phyloP scores from a whole-genome alignment of 2,113 vertebrate species.

The Pomatostomus ruficeps region DNA sequence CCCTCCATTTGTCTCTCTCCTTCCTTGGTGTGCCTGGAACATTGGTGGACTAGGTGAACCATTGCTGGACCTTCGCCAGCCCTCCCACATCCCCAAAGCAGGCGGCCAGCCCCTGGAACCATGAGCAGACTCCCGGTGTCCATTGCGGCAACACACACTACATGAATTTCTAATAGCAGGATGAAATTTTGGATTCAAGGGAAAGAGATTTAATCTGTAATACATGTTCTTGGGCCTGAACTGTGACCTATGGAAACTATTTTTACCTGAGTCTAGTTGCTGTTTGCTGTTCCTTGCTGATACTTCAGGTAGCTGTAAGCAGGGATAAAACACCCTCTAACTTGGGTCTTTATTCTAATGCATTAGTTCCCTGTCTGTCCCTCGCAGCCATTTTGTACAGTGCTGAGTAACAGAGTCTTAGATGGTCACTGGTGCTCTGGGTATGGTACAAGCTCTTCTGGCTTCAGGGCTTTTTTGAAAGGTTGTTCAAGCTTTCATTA shows the following conservation, averaged over 20 bases:
- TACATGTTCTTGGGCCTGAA: neutral
- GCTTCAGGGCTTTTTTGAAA: neutral
- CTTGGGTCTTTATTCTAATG: accelerated
- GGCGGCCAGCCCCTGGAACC: no score
- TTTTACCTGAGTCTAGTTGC: neutral
- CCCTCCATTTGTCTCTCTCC: no score
- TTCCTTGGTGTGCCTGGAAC: no score
- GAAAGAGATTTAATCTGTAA: neutral
- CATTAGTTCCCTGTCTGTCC: accelerated
- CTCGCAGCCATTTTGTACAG: neutral
- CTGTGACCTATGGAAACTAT: neutral
- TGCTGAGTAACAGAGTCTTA: neutral
- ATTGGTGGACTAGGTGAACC: no score
- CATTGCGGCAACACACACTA: no score
- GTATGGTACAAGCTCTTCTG: neutral
- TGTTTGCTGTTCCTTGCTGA: neutral
- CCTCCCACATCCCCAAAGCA: no score
- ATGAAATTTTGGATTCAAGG: neutral
- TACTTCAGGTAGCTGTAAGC: neutral
- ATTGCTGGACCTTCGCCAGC: no score
- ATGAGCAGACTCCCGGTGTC: no score
- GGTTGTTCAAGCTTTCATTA: neutral
- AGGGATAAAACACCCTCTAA: neutral
- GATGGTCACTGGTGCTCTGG: neutral
- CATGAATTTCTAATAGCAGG: neutral